Evolutionary conservation across 2,113 vertebrate genomes (phyloP).

Genomic region (Murina feae): DNA sequence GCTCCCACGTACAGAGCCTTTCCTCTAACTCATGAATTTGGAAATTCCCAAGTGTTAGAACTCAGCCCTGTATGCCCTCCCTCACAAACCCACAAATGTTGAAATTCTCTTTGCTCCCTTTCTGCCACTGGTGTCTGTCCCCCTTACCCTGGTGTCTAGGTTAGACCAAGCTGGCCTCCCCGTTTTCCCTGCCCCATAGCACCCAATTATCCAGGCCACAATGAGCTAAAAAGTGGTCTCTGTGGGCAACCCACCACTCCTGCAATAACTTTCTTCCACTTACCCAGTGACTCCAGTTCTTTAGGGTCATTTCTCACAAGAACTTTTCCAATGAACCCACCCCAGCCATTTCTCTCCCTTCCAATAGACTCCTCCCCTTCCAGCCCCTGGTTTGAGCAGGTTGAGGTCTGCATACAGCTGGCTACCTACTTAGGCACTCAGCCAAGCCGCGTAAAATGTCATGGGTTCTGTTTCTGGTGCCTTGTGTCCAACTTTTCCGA

Average conservation of each 20-base stretch:
- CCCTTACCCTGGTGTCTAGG: neutral
- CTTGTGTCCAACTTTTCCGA: slow-evolving; percentile 20
- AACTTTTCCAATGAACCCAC: neutral
- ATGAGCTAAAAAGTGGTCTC: neutral
- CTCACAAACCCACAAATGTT: neutral
- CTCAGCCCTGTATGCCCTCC: neutral
- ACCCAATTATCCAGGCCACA: neutral
- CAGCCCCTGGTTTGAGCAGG: neutral
- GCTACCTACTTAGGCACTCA: neutral
- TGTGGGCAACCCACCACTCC: neutral
- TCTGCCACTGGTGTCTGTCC: neutral
- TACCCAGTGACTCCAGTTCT: neutral
- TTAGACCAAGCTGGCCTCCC: neutral
- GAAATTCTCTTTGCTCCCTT: neutral
- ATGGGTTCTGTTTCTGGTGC: neutral
- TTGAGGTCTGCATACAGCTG: neutral
- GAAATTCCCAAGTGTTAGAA: neutral
- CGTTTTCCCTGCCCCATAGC: neutral
- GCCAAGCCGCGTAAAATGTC: neutral
- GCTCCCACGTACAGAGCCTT: neutral
- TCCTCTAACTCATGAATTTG: neutral
- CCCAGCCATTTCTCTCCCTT: neutral
- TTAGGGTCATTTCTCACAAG: neutral
- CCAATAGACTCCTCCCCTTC: neutral
- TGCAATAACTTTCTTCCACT: neutral